phyloP scores from a whole-genome alignment of 2,797 vertebrate genomes.

The Pelodytes ibericus region DNA sequence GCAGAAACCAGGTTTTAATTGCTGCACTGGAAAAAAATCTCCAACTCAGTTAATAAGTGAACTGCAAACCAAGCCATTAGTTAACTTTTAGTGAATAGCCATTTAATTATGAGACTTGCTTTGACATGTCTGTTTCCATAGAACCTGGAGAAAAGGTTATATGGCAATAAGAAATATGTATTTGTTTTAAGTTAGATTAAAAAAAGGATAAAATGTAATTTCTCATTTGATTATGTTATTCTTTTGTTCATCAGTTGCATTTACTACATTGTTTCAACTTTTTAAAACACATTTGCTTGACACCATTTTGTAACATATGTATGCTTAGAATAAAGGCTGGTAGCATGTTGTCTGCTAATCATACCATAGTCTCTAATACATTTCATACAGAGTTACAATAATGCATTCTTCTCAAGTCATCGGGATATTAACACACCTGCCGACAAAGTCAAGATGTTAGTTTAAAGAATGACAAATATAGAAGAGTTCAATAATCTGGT shows the following conservation, averaged over 20 bases:
- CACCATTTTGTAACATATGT: background rate
- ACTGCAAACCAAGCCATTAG: too few relatives aligned
- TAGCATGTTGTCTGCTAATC: constrained; percentile 51
- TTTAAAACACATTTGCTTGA: too few relatives aligned
- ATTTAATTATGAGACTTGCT: too few relatives aligned
- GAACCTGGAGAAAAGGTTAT: too few relatives aligned
- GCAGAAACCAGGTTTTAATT: too few relatives aligned
- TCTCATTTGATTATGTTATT: background rate
- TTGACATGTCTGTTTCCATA: too few relatives aligned
- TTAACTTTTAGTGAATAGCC: too few relatives aligned
- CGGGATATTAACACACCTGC: constrained; percentile 69
- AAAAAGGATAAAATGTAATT: background rate
- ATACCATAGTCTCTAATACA: constrained; percentile 56
- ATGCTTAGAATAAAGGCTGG: background rate
- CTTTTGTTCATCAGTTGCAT: background rate
- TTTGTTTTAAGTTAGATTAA: too few relatives aligned
- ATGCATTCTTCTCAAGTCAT: constrained; percentile 68
- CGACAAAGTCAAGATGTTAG: constrained; percentile 66
- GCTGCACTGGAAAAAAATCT: too few relatives aligned
- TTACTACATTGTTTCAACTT: background rate
- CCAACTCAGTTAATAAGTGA: too few relatives aligned
- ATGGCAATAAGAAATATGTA: too few relatives aligned
- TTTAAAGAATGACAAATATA: constrained; percentile 68
- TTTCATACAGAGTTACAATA: constrained; percentile 66
- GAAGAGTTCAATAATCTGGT: constrained; percentile 65